phyloP scores from a whole-genome alignment of 1,140 invertebrate species.

The Cecropterus lyciades region DNA sequence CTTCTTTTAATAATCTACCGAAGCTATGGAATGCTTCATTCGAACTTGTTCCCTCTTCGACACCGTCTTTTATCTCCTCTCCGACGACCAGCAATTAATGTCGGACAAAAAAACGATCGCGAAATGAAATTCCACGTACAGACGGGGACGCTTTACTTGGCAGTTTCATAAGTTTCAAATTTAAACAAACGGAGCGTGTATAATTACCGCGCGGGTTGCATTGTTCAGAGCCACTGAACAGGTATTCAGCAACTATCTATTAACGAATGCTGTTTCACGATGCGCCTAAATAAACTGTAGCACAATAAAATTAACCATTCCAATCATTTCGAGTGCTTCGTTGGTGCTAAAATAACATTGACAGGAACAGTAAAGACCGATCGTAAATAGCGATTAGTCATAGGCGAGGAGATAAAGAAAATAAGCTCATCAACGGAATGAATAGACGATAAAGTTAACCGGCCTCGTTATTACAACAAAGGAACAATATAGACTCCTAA shows the following conservation, averaged over 20 bases:
- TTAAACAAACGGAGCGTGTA: constrained; percentile 77
- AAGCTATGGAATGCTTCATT: constrained; percentile 77
- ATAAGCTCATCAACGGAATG: constrained; percentile 75
- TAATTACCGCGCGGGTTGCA: constrained; percentile 70
- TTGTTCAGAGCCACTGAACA: constrained; percentile 75
- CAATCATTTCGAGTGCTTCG: constrained; percentile 48
- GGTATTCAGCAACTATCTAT: constrained; percentile 75
- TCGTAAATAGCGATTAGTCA: constrained; percentile 75
- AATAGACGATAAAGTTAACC: constrained; percentile 76
- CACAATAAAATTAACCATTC: constrained; percentile 45
- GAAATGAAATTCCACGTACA: constrained; percentile 73
- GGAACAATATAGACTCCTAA: not conserved
- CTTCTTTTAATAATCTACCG: constrained; percentile 83
- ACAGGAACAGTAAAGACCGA: constrained; percentile 45
- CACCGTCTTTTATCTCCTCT: constrained; percentile 78
- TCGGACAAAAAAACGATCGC: constrained; percentile 69
- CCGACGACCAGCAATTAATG: constrained; percentile 77
- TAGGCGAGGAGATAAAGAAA: constrained; percentile 66
- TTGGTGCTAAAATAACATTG: constrained; percentile 70
- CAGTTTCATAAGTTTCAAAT: constrained; percentile 78
- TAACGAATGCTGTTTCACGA: constrained; percentile 57
- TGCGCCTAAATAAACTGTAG: constrained; percentile 72
- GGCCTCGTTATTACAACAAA: constrained; percentile 62
- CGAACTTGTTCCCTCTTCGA: constrained; percentile 69
- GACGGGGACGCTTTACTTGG: constrained; percentile 47